Evolutionary conservation across 30 jellyfish, hydroid and myxozoan genomes (phyloP).

Genomic region (Aurelia aurita complex sp. Pacific): DNA sequence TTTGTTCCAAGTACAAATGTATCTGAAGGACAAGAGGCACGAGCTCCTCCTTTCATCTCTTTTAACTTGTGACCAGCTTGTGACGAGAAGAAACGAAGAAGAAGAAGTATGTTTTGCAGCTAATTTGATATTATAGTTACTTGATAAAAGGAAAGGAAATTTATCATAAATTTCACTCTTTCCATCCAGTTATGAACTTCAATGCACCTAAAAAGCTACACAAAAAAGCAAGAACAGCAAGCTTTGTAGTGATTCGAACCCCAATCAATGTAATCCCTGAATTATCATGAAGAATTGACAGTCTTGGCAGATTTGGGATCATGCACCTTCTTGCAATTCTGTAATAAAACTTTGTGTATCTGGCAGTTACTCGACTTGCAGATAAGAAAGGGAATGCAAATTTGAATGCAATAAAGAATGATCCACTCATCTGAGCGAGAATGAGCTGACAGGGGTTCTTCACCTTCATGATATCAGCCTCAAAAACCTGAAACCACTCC

Average conservation of each 20-base stretch:
- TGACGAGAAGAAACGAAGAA: too few species aligned
- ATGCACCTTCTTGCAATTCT: slow-evolving; percentile 10
- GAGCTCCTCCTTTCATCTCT: too few species aligned
- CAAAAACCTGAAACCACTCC: slow-evolving; percentile 8
- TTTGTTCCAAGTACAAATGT: too few species aligned
- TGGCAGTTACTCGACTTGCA: slow-evolving; percentile 8
- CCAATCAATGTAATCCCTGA: slow-evolving; percentile 8
- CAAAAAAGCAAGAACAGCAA: slow-evolving; percentile 2
- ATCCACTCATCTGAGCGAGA: slow-evolving; percentile 9
- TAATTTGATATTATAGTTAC: too few species aligned
- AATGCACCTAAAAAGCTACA: slow-evolving; percentile 15
- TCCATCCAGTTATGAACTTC: slow-evolving; percentile 7
- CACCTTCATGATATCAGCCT: not conserved
- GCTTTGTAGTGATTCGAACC: slow-evolving; percentile 4
- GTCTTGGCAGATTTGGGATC: not conserved
- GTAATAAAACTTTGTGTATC: not conserved
- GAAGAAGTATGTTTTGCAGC: too few species aligned
- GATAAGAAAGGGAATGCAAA: slow-evolving; percentile 16
- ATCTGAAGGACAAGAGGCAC: too few species aligned
- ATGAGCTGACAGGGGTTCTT: not conserved
- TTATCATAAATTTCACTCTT: not conserved
- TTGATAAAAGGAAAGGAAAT: too few species aligned
- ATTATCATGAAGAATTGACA: not conserved
- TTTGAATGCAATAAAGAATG: slow-evolving; percentile 7
- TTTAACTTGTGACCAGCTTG: too few species aligned